These are phyloP conservation scores for Pristionchus entomophagus DNA, from an alignment of 2,888 invertebrate genomes.

Conservation along the genomic window DNA sequence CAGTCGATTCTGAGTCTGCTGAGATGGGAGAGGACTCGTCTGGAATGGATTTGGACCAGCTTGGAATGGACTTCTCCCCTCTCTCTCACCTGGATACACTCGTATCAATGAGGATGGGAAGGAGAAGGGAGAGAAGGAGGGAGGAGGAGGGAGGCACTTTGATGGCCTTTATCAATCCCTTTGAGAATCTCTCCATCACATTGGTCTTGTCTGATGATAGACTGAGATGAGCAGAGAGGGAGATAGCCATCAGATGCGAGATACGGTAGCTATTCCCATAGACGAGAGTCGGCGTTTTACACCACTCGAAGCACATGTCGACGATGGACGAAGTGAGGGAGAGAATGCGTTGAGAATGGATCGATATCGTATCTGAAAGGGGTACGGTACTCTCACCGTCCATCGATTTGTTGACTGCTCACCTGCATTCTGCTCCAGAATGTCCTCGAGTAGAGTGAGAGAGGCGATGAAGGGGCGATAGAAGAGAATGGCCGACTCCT, in stretches of 20 bases:
- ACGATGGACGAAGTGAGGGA: slow-evolving; percentile 37
- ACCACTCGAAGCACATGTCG: slow-evolving; percentile 37
- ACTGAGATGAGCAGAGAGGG: slow-evolving; percentile 45
- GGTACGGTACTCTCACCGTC: not conserved
- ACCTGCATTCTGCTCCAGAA: slow-evolving; percentile 42
- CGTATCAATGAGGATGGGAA: slow-evolving; percentile 21
- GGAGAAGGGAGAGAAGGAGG: slow-evolving; percentile 1
- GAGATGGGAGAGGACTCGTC: not conserved
- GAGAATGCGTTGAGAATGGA: slow-evolving; percentile 16
- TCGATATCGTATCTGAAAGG: not conserved
- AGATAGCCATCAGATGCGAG: not conserved
- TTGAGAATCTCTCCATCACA: slow-evolving; percentile 16
- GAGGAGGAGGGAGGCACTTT: slow-evolving; percentile 33
- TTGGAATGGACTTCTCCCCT: not conserved
- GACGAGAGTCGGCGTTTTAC: not conserved
- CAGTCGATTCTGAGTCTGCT: slow-evolving; percentile 38
- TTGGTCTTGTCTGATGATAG: slow-evolving; percentile 20
- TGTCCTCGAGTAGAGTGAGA: slow-evolving; percentile 43
- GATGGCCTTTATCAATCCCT: not conserved
- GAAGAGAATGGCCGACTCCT: slow-evolving; percentile 46
- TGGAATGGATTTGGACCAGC: not conserved
- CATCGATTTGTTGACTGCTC: not conserved
- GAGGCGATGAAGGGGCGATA: slow-evolving; percentile 39
- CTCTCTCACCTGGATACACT: slow-evolving; percentile 35
- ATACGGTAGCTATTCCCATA: slow-evolving; percentile 17